A percentile compares a stretch with the other conserved stretches of the same genome.
Evolutionary conservation across 2,888 invertebrate genomes (phyloP).

Genomic region (Pedicia rivosa): DNA sequence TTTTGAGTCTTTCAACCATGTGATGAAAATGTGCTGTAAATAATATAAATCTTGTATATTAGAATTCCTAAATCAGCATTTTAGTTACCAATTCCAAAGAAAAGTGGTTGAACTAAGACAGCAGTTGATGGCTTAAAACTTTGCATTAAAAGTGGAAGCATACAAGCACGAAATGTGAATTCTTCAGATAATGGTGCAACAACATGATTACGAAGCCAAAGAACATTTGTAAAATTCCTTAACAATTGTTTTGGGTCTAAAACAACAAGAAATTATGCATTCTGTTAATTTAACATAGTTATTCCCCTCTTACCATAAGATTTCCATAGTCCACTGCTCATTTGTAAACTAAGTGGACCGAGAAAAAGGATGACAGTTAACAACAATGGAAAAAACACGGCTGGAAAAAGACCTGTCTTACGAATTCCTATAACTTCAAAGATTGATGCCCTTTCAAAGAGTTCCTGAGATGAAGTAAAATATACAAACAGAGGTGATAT

Average conservation of each 20-base stretch:
- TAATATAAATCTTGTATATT: background rate
- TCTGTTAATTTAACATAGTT: background rate
- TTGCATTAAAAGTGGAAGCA: conserved; percentile 79
- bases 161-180: conserved; percentile 88
- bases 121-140: conserved; percentile 59
- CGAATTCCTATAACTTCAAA: conserved; percentile 61
- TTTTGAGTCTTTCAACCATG: conserved; percentile 59
- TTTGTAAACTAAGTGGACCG: conserved; percentile 66
- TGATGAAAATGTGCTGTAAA: conserved; percentile 82
- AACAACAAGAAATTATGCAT: too few species aligned
- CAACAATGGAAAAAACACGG: conserved; percentile 54
- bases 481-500: conserved; percentile 65
- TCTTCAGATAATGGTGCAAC: conserved; percentile 91
- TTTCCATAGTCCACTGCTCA: conserved; percentile 48
- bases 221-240: conserved; percentile 50
- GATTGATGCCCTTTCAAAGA: conserved; percentile 43
- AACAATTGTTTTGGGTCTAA: conserved; percentile 58
- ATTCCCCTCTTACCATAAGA: conserved; percentile 49
- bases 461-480: conserved; percentile 46
- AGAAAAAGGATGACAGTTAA: conserved; percentile 67
- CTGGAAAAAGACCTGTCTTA: conserved; percentile 53
- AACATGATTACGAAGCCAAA: conserved; percentile 78
- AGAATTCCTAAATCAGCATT: background rate
- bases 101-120: conserved; percentile 71
- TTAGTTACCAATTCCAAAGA: conserved; percentile 55